Conservation (phyloP, 2,113 vertebrate species). For the Pandion haliaetus region DNA sequence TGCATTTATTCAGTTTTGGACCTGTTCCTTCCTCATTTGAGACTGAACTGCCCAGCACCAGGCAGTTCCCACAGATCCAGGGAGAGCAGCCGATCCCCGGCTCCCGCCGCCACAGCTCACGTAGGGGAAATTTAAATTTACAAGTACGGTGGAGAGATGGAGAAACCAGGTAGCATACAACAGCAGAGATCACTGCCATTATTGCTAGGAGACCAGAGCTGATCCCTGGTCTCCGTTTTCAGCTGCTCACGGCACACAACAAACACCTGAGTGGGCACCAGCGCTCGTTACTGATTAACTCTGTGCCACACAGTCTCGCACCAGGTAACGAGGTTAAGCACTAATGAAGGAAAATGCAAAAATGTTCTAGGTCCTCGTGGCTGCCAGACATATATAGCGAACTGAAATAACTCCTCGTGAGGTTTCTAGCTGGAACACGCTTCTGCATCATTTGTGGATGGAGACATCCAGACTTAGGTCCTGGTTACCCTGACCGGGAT, state of each 20-base stretch:
- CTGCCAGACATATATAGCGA: background rate
- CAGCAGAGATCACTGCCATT: background rate
- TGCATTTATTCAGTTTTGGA: background rate
- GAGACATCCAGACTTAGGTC: background rate
- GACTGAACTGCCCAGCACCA: background rate
- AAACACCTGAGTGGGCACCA: background rate
- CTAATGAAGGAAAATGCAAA: background rate
- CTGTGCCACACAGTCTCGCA: background rate
- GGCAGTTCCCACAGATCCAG: background rate
- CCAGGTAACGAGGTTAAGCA: background rate
- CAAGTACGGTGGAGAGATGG: background rate
- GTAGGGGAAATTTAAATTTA: accelerated
- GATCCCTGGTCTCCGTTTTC: background rate
- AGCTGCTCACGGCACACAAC: background rate
- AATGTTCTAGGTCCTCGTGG: background rate
- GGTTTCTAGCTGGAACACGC: background rate
- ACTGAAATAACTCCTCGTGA: background rate
- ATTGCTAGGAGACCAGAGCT: background rate
- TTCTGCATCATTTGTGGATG: background rate
- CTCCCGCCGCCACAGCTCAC: background rate
- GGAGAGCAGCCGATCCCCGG: background rate
- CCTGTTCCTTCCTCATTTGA: background rate
- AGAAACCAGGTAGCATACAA: background rate
- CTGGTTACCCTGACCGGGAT: background rate
- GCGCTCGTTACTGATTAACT: background rate